A percentile compares a stretch with the other conserved stretches of the same genome.
phyloP scores from a whole-genome alignment of 2,797 vertebrate genomes.

The Parotocinclus haroldoi region DNA sequence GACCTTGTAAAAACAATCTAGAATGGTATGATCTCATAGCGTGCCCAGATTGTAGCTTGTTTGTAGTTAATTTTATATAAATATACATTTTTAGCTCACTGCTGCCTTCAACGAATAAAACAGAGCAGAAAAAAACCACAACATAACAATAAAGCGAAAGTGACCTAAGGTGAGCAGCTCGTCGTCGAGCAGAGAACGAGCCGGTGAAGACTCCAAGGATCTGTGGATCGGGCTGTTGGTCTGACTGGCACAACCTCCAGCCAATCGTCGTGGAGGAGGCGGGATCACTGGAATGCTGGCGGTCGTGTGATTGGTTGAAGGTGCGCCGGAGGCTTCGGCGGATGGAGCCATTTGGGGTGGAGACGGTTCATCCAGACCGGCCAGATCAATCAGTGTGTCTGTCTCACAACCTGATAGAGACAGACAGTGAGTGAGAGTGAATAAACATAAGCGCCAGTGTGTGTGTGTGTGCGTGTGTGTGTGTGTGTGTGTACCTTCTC shows the following conservation, averaged over 20 bases:
- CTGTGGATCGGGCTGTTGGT: constrained; percentile 61
- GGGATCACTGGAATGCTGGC: constrained; percentile 83
- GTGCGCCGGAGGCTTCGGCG: constrained; percentile 47
- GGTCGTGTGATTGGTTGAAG: constrained; percentile 37
- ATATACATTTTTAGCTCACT: too few species aligned
- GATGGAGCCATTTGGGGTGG: constrained; percentile 54
- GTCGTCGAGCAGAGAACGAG: constrained; percentile 86
- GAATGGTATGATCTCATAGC: too few species aligned
- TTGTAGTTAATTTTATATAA: too few species aligned
- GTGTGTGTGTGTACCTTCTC: constrained; percentile 33
- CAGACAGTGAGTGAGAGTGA: not conserved
- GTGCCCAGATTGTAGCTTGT: too few species aligned
- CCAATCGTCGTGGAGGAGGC: constrained; percentile 76
- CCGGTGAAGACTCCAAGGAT: constrained; percentile 54
- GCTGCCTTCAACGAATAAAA: too few species aligned
- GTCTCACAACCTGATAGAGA: constrained; percentile 54
- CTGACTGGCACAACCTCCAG: constrained; percentile 61
- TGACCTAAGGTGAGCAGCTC: constrained; percentile 90
- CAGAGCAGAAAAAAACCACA: too few species aligned
- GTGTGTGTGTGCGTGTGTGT: not conserved
- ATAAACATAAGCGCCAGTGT: too few species aligned
- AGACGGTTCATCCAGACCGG: constrained; percentile 68
- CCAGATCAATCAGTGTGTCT: constrained; percentile 87
- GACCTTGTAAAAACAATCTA: too few species aligned
- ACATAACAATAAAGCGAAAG: too few species aligned